A percentile compares a stretch with the other conserved stretches of the same genome.
phyloP scores from a whole-genome alignment of 2,797 vertebrate species.

The Hirundo rustica region DNA sequence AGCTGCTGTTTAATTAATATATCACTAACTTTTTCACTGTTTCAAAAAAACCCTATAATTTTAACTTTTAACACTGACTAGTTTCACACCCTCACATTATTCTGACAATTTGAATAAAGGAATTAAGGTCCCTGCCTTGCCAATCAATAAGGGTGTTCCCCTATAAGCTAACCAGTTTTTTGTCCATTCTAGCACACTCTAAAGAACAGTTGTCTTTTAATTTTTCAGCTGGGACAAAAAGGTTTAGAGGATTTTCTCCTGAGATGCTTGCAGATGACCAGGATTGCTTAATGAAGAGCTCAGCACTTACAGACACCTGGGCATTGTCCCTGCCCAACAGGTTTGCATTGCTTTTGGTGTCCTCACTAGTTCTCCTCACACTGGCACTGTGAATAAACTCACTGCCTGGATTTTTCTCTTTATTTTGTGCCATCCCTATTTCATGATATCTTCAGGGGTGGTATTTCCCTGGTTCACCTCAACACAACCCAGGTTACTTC shows the following conservation, averaged over 20 bases:
- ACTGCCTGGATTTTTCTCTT: neutral
- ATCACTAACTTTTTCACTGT: neutral
- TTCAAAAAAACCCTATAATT: neutral
- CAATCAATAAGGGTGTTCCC: neutral
- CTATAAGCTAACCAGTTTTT: neutral
- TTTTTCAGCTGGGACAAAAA: neutral
- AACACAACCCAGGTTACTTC: neutral
- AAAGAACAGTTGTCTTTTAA: neutral
- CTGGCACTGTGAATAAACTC: neutral
- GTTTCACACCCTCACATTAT: neutral
- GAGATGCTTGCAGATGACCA: neutral
- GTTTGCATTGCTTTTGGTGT: neutral
- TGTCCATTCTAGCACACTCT: neutral
- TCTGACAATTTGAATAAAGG: neutral
- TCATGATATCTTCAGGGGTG: neutral
- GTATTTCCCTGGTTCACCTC: neutral
- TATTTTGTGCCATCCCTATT: neutral
- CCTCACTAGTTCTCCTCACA: fast-evolving
- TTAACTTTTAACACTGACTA: neutral
- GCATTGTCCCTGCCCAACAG: neutral
- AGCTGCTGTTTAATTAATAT: neutral
- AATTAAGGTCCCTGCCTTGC: neutral
- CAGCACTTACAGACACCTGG: neutral
- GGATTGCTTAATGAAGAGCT: neutral
- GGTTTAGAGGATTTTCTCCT: neutral